Evolutionary conservation across 2,888 invertebrate genomes (phyloP).

Genomic region (Chalcosyrphus nemorum): DNA sequence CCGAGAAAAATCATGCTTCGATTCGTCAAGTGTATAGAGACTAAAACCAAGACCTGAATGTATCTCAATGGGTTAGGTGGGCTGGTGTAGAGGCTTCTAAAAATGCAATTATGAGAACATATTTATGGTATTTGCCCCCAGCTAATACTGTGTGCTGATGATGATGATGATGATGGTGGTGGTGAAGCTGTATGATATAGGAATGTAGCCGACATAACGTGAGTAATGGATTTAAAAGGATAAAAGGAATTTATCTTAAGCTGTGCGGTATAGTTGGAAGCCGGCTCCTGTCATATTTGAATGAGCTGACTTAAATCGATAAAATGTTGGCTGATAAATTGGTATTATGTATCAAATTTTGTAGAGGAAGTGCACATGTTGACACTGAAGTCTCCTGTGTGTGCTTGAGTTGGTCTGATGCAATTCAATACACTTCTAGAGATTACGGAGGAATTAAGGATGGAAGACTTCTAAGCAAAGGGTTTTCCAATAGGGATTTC

Average conservation of each 20-base stretch:
- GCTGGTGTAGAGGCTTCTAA: conserved; percentile 36
- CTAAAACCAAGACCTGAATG: conserved; percentile 30
- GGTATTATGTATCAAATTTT: no score
- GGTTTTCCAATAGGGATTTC: no score
- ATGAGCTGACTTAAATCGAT: conserved; percentile 3
- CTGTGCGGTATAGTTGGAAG: background rate
- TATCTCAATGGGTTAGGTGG: conserved; percentile 59
- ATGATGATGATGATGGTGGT: conserved; percentile 23
- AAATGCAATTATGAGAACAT: conserved; percentile 65
- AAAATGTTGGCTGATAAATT: background rate
- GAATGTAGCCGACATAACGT: background rate
- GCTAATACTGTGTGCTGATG: conserved; percentile 31
- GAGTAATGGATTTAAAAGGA: conserved; percentile 54
- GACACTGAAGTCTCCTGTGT: no score
- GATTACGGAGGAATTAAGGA: no score
- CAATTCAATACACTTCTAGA: no score
- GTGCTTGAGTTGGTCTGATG: no score
- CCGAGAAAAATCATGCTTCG: conserved; percentile 53
- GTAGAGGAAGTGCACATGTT: no score
- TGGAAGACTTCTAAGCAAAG: no score
- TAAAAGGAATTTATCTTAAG: background rate
- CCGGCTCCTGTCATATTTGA: conserved; percentile 14
- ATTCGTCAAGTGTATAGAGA: conserved; percentile 65
- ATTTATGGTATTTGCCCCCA: conserved; percentile 65
- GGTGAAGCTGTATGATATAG: no score